Evolutionary conservation across 2,888 invertebrate species (phyloP).

Genomic region (Flabesymbios commensalis): DNA sequence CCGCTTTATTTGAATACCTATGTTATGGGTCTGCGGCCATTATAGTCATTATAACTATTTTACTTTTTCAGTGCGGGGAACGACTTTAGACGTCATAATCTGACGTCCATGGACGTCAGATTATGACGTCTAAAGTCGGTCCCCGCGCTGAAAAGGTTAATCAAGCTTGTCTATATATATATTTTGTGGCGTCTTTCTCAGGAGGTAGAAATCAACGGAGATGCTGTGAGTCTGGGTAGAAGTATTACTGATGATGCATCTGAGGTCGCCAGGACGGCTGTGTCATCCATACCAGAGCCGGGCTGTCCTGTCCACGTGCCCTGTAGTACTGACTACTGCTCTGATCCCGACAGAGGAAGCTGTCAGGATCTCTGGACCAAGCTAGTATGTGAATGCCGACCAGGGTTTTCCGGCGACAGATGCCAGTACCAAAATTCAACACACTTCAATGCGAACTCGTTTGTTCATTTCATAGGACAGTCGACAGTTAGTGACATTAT

Average conservation of each 20-base stretch:
- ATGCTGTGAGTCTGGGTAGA: slow-evolving; percentile 35
- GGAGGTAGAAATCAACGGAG: slow-evolving; percentile 35
- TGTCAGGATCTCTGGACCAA: slow-evolving; percentile 50
- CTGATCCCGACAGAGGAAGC: slow-evolving; percentile 46
- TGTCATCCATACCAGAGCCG: slow-evolving; percentile 67
- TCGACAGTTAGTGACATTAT: slow-evolving; percentile 24
- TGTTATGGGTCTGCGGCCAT: no score
- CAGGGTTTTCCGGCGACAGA: slow-evolving; percentile 40
- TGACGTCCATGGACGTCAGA: no score
- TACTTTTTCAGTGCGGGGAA: no score
- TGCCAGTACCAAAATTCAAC: slow-evolving; percentile 44
- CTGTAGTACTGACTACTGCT: slow-evolving; percentile 73
- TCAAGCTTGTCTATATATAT: no score
- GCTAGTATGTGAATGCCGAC: slow-evolving; percentile 42
- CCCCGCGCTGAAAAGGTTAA: no score
- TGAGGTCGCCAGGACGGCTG: background rate
- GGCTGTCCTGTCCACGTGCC: slow-evolving; percentile 78
- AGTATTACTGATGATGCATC: background rate
- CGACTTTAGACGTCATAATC: no score
- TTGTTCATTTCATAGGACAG: slow-evolving; percentile 37
- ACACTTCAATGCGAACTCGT: slow-evolving; percentile 36
- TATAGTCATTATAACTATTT: no score
- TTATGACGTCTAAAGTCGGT: no score
- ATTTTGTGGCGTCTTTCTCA: no score
- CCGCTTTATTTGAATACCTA: no score